phyloP scores from a whole-genome alignment of 2,888 invertebrate species.

The Pedicia rivosa region DNA sequence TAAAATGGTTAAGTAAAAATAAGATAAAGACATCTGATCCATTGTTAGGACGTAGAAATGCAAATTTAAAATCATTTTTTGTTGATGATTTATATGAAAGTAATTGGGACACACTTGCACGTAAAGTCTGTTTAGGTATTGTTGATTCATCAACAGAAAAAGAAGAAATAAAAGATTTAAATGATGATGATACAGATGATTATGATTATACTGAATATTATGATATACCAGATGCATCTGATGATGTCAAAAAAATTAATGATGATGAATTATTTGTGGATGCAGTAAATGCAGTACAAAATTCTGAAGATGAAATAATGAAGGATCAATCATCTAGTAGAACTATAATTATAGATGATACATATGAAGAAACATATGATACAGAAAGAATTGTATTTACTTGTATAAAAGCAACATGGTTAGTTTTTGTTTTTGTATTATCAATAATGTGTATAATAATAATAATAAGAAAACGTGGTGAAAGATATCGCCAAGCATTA shows the following conservation, averaged over 20 bases:
- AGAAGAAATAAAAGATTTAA: constrained; percentile 6
- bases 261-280: constrained; percentile 22
- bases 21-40: constrained; percentile 21
- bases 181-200: constrained; percentile 15
- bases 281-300: constrained; percentile 21
- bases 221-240: constrained; percentile 11
- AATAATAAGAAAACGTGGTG: constrained; percentile 34
- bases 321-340: constrained; percentile 12
- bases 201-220: constrained; percentile 15
- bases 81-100: constrained; percentile 10
- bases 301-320: neutral
- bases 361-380: neutral
- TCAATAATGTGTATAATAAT: constrained; percentile 36
- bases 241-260: constrained; percentile 14
- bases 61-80: constrained; percentile 16
- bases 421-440: constrained; percentile 35
- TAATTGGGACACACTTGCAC: no score
- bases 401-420: no score
- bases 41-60: constrained; percentile 25
- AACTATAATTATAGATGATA: constrained; percentile 10
- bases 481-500: constrained; percentile 31
- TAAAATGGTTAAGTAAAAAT: constrained; percentile 23
- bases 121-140: neutral
- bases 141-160: neutral
- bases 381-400: no score